Conservation (phyloP, 2,888 invertebrate species). For the Lysandra coridon region DNA sequence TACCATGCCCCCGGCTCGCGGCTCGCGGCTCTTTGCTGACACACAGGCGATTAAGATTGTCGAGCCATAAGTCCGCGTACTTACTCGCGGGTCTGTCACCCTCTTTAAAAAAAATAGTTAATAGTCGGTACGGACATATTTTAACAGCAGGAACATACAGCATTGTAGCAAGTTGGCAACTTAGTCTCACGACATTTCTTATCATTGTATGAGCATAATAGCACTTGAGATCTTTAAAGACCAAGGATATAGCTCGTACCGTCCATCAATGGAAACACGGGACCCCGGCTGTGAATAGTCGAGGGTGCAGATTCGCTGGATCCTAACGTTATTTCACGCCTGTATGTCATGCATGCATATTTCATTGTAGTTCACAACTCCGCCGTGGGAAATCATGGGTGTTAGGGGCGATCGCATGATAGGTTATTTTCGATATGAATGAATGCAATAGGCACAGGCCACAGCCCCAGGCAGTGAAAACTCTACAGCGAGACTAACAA, state of each 20-base stretch:
- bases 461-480: neutral
- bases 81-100: no score
- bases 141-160: no score
- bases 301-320: constrained; percentile 49
- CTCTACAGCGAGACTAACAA: neutral
- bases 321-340: constrained; percentile 66
- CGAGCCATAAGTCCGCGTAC: no score
- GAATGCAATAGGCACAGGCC: constrained; percentile 37
- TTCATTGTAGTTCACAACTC: constrained; percentile 66
- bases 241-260: constrained; percentile 1
- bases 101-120: no score
- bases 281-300: constrained; percentile 36
- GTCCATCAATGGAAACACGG: constrained; percentile 45
- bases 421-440: constrained; percentile 45
- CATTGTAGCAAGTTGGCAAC: no score
- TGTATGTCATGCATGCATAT: constrained; percentile 70
- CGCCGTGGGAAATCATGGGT: constrained; percentile 68
- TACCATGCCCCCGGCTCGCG: no score
- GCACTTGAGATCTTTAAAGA: no score
- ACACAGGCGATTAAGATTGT: no score
- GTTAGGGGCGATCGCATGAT: constrained; percentile 36
- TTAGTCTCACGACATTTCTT: no score
- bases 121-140: no score
- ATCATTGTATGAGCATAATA: no score
- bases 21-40: no score